Base-by-base conservation (phyloP, 92 coral and sea anemone genomes). In the Umimayanthus chanpuru region DNA sequence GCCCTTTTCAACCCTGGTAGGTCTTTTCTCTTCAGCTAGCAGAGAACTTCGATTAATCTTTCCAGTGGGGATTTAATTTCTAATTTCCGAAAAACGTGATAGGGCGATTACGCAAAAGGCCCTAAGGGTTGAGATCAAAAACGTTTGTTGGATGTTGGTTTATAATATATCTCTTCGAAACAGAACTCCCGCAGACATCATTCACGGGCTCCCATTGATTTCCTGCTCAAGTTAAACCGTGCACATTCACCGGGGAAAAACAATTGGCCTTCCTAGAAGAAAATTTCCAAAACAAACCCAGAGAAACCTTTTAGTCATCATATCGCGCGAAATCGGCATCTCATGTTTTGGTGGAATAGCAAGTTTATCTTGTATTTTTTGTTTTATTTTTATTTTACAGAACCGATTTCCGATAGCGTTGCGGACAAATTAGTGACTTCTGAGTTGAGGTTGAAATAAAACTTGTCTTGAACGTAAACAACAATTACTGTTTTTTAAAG, bases 1-100 rank as follows among this genome's bases (percentile, higher is more conserved):
- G 95, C 94, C 36, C 98, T 97, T 84, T 97, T 97, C 87, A 97
- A 97, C 76, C 98, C 99, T 14, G 99, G 99, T 95, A 93, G 88
- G 93, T 5, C 20, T 40, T 66, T 67, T 66, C 50, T 65, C 25
- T 56, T 61, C 25, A 15, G 30, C 26, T 76, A 50, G 61, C 36
- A 78, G 6, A 78, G 29, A 78, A 81, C 36, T 44, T 47, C 49
- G 41, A 64, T 40, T 43, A 70, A 70, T 83, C 43, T 15, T 41
- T 70, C 12, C 73, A 70, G 66, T 80, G 18, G 8, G 66, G 64
- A 30, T 44, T 78, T 43, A 25, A 82, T 67, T 83, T 83, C 44
- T 70, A 68, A 70, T 68, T 83, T 83, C 78, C 87, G 78, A 83
- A 83, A 80, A 23, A 58, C 78, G 87, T 68, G 66, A 28, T 39